Base-by-base conservation (phyloP, 2,113 vertebrate species). In the Osmerus mordax region DNA sequence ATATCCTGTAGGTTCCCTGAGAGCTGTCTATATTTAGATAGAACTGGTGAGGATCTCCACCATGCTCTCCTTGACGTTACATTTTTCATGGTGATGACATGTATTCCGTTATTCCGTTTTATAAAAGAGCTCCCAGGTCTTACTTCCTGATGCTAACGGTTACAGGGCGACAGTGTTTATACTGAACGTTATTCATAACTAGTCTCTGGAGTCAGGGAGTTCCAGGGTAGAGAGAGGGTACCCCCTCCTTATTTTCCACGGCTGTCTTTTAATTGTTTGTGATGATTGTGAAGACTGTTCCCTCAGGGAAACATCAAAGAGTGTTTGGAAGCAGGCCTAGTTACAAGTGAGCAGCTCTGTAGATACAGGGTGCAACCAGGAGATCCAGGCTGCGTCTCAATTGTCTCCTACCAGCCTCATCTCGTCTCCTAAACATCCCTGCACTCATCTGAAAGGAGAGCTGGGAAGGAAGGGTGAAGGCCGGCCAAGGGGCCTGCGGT, bases 11-110 rank as follows among this genome's bases (percentile, higher is more conserved):
- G 36, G 6, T 41, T 41, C 36, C 36, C 36, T 41, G 36, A 41
- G 36, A 41, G 36, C 32, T 25, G 19, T 71, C 58, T 62, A 62
- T 28, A 23, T 70, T 61, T 70, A 64, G 25, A 5, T 69, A 41
- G 8, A 56, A 58, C n/a, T 7, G 41, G n/a, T 74, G 58, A 19
- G 25, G 62, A 69, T 9, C 36, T 28, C 47, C 25, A 68, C 23
- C 54, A 68, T 18, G 6, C 52, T 29, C 66, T 68, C 13, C 9
- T 2, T 3, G 52, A 29, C 52, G 15, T 28, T 12, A 29, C 23
- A 54, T 55, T 55, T 55, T 68, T 18, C 6, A n/a, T 67, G 25
- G 32, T 4, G 28, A 25, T 12, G 14, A 9, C 23, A 63, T 32
- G 11, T 25, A 29, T 28, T 28, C 14, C 6, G 36, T 41, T 41